These are phyloP conservation scores for Sebastiscus tertius DNA, from an alignment of 2,797 vertebrate species.

Conservation along the genomic window DNA sequence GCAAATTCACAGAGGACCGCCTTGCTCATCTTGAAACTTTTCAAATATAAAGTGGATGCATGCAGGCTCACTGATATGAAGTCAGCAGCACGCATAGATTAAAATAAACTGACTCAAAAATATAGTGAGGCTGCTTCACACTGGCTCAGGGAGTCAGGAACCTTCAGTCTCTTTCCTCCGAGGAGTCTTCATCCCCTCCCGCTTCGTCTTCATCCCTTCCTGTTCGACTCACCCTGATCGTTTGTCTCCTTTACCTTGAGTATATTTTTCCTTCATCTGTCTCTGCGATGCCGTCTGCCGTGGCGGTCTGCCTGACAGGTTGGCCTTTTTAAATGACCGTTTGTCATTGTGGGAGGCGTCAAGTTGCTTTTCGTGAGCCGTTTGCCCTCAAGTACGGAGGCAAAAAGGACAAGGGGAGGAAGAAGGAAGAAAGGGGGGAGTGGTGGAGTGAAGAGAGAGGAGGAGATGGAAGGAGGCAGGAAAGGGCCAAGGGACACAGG, in stretches of 20 bases:
- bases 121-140: conserved; percentile 12
- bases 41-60: conserved; percentile 8
- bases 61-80: conserved; percentile 21
- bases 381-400: conserved; percentile 45
- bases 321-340: conserved; percentile 79
- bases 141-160: conserved; percentile 20
- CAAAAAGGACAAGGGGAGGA: conserved; percentile 34
- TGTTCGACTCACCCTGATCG: conserved; percentile 41
- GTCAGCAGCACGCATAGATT: conserved; percentile 26
- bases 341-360: conserved; percentile 74
- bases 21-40: conserved; percentile 12
- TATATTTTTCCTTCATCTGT: conserved; percentile 79
- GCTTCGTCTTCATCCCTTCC: conserved; percentile 48
- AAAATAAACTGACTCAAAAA: conserved; percentile 42
- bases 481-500: conserved; percentile 23
- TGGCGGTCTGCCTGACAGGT: conserved; percentile 67
- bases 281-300: conserved; percentile 48
- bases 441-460: conserved; percentile 24
- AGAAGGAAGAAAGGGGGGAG: conserved; percentile 23
- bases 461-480: conserved; percentile 27
- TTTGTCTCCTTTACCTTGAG: conserved; percentile 68
- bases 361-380: conserved; percentile 52
- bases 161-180: conserved; percentile 42
- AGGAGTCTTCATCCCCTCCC: conserved; percentile 57
- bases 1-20: conserved; percentile 38